Percentiles rank a stretch among this genome's conserved stretches.
phyloP scores from a whole-genome alignment of 37 sponge, comb jelly and placozoan genomes.

The Bolinopsis microptera region DNA sequence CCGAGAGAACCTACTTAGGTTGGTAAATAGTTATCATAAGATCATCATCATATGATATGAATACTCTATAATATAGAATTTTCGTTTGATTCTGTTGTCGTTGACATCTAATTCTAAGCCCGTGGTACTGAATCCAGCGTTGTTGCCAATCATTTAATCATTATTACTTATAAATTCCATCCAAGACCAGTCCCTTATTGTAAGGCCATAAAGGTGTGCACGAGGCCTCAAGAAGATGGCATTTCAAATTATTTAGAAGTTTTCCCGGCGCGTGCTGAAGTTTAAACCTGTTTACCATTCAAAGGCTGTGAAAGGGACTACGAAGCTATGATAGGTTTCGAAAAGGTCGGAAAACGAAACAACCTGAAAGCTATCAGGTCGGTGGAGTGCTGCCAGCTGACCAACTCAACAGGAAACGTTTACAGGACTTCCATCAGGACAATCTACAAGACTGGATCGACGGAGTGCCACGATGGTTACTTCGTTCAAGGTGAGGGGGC shows the following conservation, averaged over 20 bases:
- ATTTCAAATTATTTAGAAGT: too few relatives aligned
- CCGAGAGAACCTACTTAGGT: not conserved
- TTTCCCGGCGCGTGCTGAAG: too few relatives aligned
- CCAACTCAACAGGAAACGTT: slow-evolving; percentile 9
- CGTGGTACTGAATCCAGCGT: too few relatives aligned
- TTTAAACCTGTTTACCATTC: too few relatives aligned
- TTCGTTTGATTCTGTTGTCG: too few relatives aligned
- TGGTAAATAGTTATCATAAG: not conserved
- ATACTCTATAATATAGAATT: too few relatives aligned
- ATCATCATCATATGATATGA: not conserved
- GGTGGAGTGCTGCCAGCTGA: slow-evolving; percentile 19
- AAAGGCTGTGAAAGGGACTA: slow-evolving; percentile 16
- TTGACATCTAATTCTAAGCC: too few relatives aligned
- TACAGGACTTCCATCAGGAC: not conserved
- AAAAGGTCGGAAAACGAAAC: slow-evolving; percentile 35
- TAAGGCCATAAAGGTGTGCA: too few relatives aligned
- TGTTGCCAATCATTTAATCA: too few relatives aligned
- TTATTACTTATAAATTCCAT: too few relatives aligned
- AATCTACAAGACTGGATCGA: not conserved
- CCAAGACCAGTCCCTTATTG: too few relatives aligned
- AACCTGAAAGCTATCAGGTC: slow-evolving; percentile 38
- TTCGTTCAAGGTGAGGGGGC: slow-evolving; percentile 39
- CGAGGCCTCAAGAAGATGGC: too few relatives aligned
- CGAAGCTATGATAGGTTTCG: slow-evolving; percentile 53
- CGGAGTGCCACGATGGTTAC: slow-evolving; percentile 39